Evolutionary conservation across 2,888 invertebrate genomes (phyloP).

Genomic region (Philopedon plagiatum): DNA sequence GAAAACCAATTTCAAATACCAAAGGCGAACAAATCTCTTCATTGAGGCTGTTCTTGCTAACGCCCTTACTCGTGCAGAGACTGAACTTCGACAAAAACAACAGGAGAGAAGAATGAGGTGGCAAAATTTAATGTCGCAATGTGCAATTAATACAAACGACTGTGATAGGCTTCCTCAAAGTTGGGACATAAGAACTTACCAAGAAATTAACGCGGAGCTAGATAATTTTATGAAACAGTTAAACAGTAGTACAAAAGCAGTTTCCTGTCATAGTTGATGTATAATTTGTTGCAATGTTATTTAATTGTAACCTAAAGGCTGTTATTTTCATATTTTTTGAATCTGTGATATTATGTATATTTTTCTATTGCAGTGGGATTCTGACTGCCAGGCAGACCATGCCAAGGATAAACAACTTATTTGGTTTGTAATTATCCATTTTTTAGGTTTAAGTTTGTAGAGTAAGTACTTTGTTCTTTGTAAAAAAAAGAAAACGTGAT

Average conservation of each 20-base stretch:
- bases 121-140: slow-evolving; percentile 64
- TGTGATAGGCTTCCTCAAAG: slow-evolving; percentile 42
- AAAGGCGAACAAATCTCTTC: slow-evolving; percentile 75
- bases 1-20: slow-evolving; percentile 73
- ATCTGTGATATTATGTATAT: slow-evolving; percentile 67
- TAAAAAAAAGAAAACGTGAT: slow-evolving; percentile 49
- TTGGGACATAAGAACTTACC: slow-evolving; percentile 62
- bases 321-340: slow-evolving; percentile 53
- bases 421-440: slow-evolving; percentile 65
- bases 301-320: slow-evolving; percentile 52
- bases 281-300: slow-evolving; percentile 33
- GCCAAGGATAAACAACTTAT: slow-evolving; percentile 56
- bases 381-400: slow-evolving; percentile 52
- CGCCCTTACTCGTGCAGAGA: slow-evolving; percentile 74
- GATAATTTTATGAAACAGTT: slow-evolving; percentile 78
- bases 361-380: slow-evolving; percentile 67
- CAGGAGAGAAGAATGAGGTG: slow-evolving; percentile 75
- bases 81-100: slow-evolving; percentile 75
- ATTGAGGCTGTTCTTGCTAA: slow-evolving; percentile 77
- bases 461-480: slow-evolving; percentile 15
- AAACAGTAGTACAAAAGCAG: slow-evolving; percentile 71
- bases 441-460: slow-evolving; percentile 38
- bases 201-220: slow-evolving; percentile 75
- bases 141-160: slow-evolving; percentile 40
- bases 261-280: slow-evolving; percentile 66